phyloP scores from a whole-genome alignment of 2,888 invertebrate genomes.

The Drosophila pegasa region DNA sequence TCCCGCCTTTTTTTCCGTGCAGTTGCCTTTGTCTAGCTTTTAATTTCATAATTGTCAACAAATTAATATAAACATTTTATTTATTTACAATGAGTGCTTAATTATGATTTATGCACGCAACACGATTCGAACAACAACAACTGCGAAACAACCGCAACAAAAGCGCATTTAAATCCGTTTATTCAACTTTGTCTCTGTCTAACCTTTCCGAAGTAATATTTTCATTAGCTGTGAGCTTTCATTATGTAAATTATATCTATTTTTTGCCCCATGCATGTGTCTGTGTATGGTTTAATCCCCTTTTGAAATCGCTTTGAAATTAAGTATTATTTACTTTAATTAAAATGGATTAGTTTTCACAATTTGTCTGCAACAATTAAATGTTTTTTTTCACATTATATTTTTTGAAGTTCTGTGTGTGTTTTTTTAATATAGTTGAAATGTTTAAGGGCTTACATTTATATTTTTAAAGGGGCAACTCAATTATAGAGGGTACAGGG shows the following conservation, averaged over 20 bases:
- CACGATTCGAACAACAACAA: conserved; percentile 14
- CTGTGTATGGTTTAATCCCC: conserved; percentile 50
- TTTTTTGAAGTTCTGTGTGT: neutral
- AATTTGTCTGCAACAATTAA: conserved; percentile 53
- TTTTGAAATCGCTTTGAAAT: conserved; percentile 61
- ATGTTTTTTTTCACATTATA: conserved; percentile 35
- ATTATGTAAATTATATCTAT: conserved; percentile 21
- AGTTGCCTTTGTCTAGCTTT: conserved; percentile 45
- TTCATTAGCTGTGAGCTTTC: conserved; percentile 37
- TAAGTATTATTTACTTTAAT: conserved; percentile 73
- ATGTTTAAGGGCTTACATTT: neutral
- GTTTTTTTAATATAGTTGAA: neutral
- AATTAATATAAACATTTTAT: conserved; percentile 69
- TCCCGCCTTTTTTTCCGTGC: neutral
- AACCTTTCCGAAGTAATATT: conserved; percentile 38
- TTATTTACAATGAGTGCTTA: conserved; percentile 60
- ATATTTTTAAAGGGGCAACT: neutral
- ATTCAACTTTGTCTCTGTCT: conserved; percentile 46
- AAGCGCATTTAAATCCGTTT: conserved; percentile 63
- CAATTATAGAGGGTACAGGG: too few species aligned
- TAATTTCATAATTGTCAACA: conserved; percentile 74
- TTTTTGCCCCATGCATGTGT: neutral
- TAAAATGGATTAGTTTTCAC: conserved; percentile 73
- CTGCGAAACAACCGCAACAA: conserved; percentile 16
- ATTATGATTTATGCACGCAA: conserved; percentile 65